Evolutionary conservation across 2,113 vertebrate genomes (phyloP).

Genomic region (Hipposideros armiger): DNA sequence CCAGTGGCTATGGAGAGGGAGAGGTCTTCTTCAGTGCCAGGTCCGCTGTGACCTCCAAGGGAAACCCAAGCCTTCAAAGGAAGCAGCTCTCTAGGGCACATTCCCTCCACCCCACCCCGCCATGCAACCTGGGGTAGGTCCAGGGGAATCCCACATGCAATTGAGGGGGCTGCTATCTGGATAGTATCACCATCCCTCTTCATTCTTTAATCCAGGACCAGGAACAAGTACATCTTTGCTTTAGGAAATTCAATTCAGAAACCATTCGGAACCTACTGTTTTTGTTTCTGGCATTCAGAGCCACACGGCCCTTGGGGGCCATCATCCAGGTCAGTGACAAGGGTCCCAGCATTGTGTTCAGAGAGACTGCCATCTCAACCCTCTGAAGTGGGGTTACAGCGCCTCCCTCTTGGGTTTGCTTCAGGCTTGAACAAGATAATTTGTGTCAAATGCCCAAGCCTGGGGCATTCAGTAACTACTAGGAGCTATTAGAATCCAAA

Average conservation of each 20-base stretch:
- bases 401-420: neutral
- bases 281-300: neutral
- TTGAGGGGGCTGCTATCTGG: neutral
- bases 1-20: neutral
- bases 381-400: neutral
- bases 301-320: fast-evolving
- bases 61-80: neutral
- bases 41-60: fast-evolving
- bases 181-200: no score
- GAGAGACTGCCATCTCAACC: neutral
- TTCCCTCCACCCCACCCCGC: fast-evolving
- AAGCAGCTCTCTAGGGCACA: neutral
- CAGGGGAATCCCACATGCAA: neutral
- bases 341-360: neutral
- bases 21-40: neutral
- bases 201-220: fast-evolving
- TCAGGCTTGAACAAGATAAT: neutral
- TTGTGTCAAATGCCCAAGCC: neutral
- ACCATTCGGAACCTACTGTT: neutral
- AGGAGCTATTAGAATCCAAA: neutral
- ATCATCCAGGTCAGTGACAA: fast-evolving
- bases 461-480: neutral
- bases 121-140: fast-evolving
- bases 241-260: neutral
- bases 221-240: fast-evolving